These are phyloP conservation scores for Cyprinodon diabolis DNA, from an alignment of 2,797 vertebrate genomes.

Conservation along the genomic window DNA sequence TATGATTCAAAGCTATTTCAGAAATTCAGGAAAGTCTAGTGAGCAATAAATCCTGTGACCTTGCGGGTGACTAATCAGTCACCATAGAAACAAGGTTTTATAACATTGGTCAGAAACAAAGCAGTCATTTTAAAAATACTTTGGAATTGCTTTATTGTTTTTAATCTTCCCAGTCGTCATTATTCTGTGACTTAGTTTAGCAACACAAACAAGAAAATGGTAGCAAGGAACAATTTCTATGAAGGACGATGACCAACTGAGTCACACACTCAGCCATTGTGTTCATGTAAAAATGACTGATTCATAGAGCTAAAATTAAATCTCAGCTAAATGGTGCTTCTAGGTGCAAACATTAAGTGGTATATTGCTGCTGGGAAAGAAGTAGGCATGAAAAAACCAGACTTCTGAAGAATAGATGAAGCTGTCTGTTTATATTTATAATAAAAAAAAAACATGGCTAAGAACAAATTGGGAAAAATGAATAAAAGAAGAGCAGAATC, in stretches of 20 bases:
- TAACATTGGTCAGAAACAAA: not conserved
- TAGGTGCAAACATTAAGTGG: constrained; percentile 18
- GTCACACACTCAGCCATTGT: not conserved
- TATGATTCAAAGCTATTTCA: no score
- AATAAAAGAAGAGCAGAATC: not conserved
- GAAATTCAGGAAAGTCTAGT: no score
- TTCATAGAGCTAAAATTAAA: constrained; percentile 5
- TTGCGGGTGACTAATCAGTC: no score
- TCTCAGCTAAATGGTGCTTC: constrained; percentile 16
- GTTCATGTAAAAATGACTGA: not conserved
- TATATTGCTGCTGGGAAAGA: constrained; percentile 15
- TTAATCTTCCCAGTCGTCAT: not conserved
- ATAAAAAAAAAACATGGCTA: constrained; percentile 8
- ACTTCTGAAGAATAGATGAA: constrained; percentile 6
- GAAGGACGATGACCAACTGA: not conserved
- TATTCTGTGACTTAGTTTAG: not conserved
- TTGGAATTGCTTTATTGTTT: not conserved
- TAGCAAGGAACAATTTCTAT: not conserved
- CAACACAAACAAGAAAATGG: not conserved
- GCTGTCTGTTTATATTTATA: not conserved
- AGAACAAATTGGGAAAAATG: not conserved
- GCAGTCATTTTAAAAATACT: not conserved
- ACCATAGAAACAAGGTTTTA: no score
- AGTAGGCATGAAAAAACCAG: constrained; percentile 8
- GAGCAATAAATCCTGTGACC: no score